Base-by-base conservation (phyloP, 2,797 vertebrate genomes). In the Hephaestus fuliginosus region DNA sequence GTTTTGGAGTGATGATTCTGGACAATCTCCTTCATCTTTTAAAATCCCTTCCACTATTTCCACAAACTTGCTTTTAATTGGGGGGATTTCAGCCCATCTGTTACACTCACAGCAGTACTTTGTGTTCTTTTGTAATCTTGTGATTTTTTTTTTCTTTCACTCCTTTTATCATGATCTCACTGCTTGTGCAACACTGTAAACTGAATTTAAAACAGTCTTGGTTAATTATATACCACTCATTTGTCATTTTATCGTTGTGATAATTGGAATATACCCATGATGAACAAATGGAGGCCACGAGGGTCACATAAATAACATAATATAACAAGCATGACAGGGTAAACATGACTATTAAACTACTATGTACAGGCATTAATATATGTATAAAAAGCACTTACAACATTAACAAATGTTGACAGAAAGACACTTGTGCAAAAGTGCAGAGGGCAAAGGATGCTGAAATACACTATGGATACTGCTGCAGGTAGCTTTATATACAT, bases 41-140 rank as follows among this genome's bases (percentile, higher is more conserved):
- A 53, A 70, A 76, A 30, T n/a, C 30, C 62, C 14, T 41, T 22
- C 17, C 8, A 63, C 36, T 11, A n/a, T 53, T 51, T 74, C 62
- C 22, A 22, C 33, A 22, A 11, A 41, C n/a, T 48, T 39, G 11
- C 4, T 68, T 33, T 36, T 25, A 57, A 76, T 61, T 39, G 36
- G 20, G 18, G 20, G 11, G 58, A 60, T 33, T 22, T 20, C 44
- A 41, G n/a, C 1, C 22, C 7, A 30, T 18, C 20, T 63, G 63
- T 62, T 10, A 62, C 3, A 18, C 28, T 9, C 13, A 28, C 10
- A 14, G 9, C 41, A 8, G 13, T 25, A 17, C 4, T 7, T 52
- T 61, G 6, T 30, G 56, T 13, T 33, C 12, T 25, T 36, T 57
- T 65, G 11, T 18, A 41, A 22, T 41, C 4, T 12, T 6, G 0